Conservation (phyloP, 2,888 invertebrate species). For the Patella ulyssiponensis region DNA sequence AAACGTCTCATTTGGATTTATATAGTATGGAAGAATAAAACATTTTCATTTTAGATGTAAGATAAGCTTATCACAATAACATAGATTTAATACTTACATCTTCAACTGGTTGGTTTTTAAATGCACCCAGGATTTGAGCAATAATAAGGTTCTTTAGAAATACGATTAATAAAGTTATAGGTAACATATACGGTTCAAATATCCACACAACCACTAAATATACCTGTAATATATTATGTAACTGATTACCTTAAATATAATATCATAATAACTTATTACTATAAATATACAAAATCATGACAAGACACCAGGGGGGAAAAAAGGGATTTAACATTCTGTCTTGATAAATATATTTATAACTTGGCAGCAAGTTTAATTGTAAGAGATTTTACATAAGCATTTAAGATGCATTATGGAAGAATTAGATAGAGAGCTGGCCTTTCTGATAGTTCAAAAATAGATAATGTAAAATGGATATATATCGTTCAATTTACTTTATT, state of each 20-base stretch:
- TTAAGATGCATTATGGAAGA: too few species aligned
- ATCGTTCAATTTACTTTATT: too few species aligned
- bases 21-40: not conserved
- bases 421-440: too few species aligned
- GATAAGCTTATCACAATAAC: too few species aligned
- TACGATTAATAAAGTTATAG: conserved; percentile 84
- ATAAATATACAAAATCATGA: too few species aligned
- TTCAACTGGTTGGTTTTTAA: conserved; percentile 61
- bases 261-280: too few species aligned
- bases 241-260: too few species aligned
- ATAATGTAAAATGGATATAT: too few species aligned
- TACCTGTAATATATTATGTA: conserved; percentile 70
- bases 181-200: conserved; percentile 96
- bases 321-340: too few species aligned
- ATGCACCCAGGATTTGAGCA: conserved; percentile 66
- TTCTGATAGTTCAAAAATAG: too few species aligned
- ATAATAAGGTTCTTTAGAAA: conserved; percentile 82
- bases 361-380: not conserved
- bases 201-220: conserved; percentile 93
- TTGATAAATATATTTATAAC: not conserved
- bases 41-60: not conserved
- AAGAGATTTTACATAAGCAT: not conserved
- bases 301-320: too few species aligned
- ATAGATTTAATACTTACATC: conserved; percentile 56
- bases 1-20: not conserved